Percentiles rank a stretch among this genome's conserved stretches.
phyloP scores from a whole-genome alignment of 2,888 invertebrate genomes.

The Tachina fera region DNA sequence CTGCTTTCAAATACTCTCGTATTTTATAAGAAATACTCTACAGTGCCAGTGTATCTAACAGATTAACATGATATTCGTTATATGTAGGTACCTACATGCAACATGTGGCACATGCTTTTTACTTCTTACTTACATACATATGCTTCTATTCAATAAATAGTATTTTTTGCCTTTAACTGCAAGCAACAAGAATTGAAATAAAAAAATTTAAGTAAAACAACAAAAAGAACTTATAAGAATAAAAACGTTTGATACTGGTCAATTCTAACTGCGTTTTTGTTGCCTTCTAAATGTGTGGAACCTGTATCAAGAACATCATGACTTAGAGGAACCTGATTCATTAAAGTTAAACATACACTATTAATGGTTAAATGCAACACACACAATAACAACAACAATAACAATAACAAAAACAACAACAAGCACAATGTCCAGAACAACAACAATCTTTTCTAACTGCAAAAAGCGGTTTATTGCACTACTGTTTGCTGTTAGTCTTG shows the following conservation, averaged over 20 bases:
- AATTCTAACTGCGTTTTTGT: conserved; percentile 64
- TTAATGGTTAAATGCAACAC: conserved; percentile 54
- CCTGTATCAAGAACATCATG: conserved; percentile 71
- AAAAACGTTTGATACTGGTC: conserved; percentile 64
- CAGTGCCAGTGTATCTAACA: conserved; percentile 13
- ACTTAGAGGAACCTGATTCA: conserved; percentile 71
- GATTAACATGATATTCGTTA: conserved; percentile 37
- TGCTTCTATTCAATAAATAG: conserved; percentile 49
- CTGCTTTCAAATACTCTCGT: neutral
- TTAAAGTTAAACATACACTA: conserved; percentile 65
- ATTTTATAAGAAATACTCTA: neutral
- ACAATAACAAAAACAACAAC: conserved; percentile 25
- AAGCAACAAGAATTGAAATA: conserved; percentile 6
- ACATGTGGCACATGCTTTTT: conserved; percentile 69
- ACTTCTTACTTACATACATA: neutral
- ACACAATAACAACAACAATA: conserved; percentile 6
- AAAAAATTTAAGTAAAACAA: too few species aligned
- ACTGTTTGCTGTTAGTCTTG: conserved; percentile 61
- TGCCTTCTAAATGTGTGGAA: conserved; percentile 63
- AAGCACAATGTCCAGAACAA: conserved; percentile 64
- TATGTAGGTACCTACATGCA: conserved; percentile 26
- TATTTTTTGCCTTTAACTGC: neutral
- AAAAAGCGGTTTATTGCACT: conserved; percentile 70
- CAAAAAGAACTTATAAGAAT: conserved; percentile 10
- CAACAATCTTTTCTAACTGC: conserved; percentile 69